Conservation (phyloP, 2,797 vertebrate species). For the Alfaro cultratus region DNA sequence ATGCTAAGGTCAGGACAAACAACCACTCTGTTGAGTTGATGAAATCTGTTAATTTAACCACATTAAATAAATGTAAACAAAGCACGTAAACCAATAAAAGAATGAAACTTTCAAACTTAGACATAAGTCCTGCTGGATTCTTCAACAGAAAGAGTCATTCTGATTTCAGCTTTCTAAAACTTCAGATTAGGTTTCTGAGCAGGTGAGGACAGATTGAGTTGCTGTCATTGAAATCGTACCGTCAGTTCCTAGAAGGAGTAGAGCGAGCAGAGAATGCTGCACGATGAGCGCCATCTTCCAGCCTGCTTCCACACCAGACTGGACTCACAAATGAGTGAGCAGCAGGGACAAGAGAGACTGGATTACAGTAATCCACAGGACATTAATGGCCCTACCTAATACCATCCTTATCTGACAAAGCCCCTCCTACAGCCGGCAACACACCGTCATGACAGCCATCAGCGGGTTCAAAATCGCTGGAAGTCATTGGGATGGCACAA, state of each 20-base stretch:
- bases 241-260: slow-evolving; percentile 86
- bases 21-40: slow-evolving; percentile 24
- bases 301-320: slow-evolving; percentile 62
- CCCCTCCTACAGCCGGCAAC: slow-evolving; percentile 71
- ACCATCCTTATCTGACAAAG: slow-evolving; percentile 78
- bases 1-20: slow-evolving; percentile 40
- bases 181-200: neutral
- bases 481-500: slow-evolving; percentile 23
- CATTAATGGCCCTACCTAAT: slow-evolving; percentile 87
- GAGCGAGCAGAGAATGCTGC: slow-evolving; percentile 77
- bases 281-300: slow-evolving; percentile 82
- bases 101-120: neutral
- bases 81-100: neutral
- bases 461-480: slow-evolving; percentile 26
- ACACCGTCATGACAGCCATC: slow-evolving; percentile 32
- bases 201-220: neutral
- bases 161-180: neutral
- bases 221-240: slow-evolving; percentile 77
- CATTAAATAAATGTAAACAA: slow-evolving; percentile 26
- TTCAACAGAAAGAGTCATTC: slow-evolving; percentile 4
- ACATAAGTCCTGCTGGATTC: neutral
- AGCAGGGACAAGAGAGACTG: slow-evolving; percentile 68
- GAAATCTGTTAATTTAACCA: slow-evolving; percentile 33
- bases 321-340: slow-evolving; percentile 64
- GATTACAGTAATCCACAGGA: slow-evolving; percentile 88